Evolutionary conservation across 2,888 invertebrate species (phyloP), one percentile per base, ranked within the genome.

Genomic region (Steinernema hermaphroditum): DNA sequence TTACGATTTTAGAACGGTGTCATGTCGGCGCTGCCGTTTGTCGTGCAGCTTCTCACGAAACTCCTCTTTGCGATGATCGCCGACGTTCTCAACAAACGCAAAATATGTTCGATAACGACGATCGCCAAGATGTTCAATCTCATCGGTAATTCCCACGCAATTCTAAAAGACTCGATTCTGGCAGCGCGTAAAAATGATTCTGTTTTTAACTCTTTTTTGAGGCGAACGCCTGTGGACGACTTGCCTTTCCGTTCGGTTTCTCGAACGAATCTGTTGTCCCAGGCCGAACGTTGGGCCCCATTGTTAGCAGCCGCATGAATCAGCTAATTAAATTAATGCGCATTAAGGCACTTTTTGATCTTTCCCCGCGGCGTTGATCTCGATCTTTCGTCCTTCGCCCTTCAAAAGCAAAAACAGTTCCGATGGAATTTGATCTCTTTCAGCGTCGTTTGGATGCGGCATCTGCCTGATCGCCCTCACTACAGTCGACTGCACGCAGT

Each of bases 1-100:
- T n/a, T n/a, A n/a, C n/a, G n/a, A 24, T 78, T 76, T 71, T 74
- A 85, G 85, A 85, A 85, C 68, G 85, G 85, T 27, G 41, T 85
- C n/a, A 77, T 86, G 68, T 85, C 83, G 6, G 83, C 85, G 12
- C 62, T 85, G 68, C 85, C 85, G 6, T 85, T 85, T 72, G 73
- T 85, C 27, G 75, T 80, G 14, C 85, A 85, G 74, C 78, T 85
- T 22, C 41, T 85, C 16, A 85, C 85, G 0, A 85, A 85, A 73
- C 75, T 77, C 19, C 62, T 81, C 50, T 85, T 85, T 70, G 85
- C 85, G 19, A 78, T 77, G 41, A 74, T 82, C 22, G 84, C 85
- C 0, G 85, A 86, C 69, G 72, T 70, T 24, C 77, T 80, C 34
- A 81, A 80, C 57, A 74, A 75, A 43, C 69, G 75, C 12, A 69